A percentile compares a stretch with the other conserved stretches of the same genome.
Evolutionary conservation across 2,113 vertebrate genomes (phyloP).

Genomic region (Crotalus viridis): DNA sequence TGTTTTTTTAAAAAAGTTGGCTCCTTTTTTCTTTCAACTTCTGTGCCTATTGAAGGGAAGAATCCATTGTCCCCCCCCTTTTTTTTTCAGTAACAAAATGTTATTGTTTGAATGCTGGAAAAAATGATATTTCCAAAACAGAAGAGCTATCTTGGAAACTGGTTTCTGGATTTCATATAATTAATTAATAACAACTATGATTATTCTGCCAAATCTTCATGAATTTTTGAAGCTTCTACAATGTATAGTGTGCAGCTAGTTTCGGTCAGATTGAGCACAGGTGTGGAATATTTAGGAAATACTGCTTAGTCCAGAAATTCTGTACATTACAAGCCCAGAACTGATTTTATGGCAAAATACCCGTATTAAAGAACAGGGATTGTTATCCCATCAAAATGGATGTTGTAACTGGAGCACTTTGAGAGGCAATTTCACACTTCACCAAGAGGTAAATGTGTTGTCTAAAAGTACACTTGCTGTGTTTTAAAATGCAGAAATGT

Average conservation of each 20-base stretch:
- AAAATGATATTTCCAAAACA: background rate
- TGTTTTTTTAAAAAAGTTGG: background rate
- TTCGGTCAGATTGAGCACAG: background rate
- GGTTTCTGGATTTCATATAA: background rate
- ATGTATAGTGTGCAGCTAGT: background rate
- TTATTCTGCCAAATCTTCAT: background rate
- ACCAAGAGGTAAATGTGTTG: conserved; percentile 13
- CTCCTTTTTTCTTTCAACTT: background rate
- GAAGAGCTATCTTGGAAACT: background rate
- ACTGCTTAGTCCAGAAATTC: background rate
- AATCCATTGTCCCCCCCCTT: background rate
- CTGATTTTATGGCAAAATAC: background rate
- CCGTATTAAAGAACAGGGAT: background rate
- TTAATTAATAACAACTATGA: background rate
- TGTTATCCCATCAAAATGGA: conserved; percentile 7
- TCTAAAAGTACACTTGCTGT: conserved; percentile 8
- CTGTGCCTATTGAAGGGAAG: background rate
- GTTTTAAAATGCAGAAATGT: background rate
- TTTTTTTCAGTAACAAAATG: background rate
- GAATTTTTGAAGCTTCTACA: background rate
- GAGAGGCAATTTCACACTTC: conserved; percentile 30
- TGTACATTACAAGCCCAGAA: background rate
- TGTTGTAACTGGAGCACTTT: background rate
- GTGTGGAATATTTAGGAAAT: background rate
- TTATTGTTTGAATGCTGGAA: background rate